A percentile compares a stretch with the other conserved stretches of the same genome.
These are phyloP conservation scores for Erpornis zantholeuca DNA, from an alignment of 2,113 vertebrate species.

Conservation along the genomic window DNA sequence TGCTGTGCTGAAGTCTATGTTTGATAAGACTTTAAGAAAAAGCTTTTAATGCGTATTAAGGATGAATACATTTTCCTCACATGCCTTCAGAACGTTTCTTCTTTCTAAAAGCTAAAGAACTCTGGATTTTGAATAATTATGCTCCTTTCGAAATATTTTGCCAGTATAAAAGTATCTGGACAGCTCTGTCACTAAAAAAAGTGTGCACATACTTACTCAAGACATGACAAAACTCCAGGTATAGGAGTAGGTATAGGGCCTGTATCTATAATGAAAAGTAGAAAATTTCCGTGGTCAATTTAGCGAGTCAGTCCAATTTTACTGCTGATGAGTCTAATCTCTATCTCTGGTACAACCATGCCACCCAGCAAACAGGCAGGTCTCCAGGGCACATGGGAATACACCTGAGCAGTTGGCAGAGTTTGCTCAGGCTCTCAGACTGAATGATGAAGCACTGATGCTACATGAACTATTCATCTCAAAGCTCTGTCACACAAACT, in stretches of 20 bases:
- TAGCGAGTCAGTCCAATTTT: background rate
- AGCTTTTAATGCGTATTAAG: background rate
- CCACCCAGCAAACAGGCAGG: background rate
- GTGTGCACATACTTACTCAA: background rate
- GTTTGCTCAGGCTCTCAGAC: background rate
- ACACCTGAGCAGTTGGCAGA: background rate
- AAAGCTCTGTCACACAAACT: background rate
- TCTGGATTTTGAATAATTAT: slow-evolving; percentile 6
- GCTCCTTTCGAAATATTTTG: background rate
- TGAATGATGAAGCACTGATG: background rate
- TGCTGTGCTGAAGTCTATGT: background rate
- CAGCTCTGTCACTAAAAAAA: background rate
- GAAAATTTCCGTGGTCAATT: background rate
- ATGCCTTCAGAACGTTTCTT: background rate
- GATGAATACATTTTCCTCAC: background rate
- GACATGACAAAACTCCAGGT: background rate
- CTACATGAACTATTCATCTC: background rate
- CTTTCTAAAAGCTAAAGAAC: slow-evolving; percentile 14
- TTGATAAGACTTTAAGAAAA: background rate
- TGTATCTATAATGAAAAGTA: background rate
- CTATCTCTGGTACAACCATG: background rate
- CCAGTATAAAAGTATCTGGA: background rate
- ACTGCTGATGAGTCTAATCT: background rate
- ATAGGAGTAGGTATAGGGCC: background rate
- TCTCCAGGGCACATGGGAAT: background rate